phyloP scores from a whole-genome alignment of 2,888 invertebrate species.

The Nesidiocoris tenuis region DNA sequence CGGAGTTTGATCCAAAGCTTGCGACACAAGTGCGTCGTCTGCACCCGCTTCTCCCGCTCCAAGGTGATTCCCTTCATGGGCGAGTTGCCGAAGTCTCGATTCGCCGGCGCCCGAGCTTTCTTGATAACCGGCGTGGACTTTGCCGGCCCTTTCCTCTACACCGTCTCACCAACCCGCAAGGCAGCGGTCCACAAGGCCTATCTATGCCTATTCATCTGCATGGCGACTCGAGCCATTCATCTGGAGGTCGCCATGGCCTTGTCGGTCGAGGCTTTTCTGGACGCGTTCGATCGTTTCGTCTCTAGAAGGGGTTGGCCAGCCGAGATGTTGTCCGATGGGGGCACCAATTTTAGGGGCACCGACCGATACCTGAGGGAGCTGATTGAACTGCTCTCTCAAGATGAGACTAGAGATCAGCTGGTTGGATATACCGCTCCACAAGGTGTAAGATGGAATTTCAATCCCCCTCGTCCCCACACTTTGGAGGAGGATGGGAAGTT shows the following conservation, averaged over 20 bases:
- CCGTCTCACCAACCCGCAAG: conserved; percentile 45
- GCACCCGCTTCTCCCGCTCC: conserved; percentile 15
- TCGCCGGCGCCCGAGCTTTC: conserved; percentile 34
- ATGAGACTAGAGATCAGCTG: too few relatives aligned
- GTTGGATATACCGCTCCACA: background rate
- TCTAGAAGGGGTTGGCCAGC: conserved; percentile 51
- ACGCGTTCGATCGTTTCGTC: too few relatives aligned
- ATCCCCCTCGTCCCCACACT: conserved; percentile 49
- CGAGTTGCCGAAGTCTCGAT: conserved; percentile 34
- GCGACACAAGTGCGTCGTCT: too few relatives aligned
- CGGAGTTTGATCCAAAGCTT: conserved; percentile 29
- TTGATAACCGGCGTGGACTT: conserved; percentile 52
- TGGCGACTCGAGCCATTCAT: conserved; percentile 52
- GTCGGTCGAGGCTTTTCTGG: conserved; percentile 52
- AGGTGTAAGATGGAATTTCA: background rate
- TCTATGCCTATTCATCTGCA: too few relatives aligned
- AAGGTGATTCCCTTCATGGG: conserved; percentile 41
- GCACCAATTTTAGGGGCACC: conserved; percentile 53
- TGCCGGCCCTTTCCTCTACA: conserved; percentile 50
- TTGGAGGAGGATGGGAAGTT: conserved; percentile 52
- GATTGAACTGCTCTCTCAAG: background rate
- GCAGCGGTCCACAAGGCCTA: conserved; percentile 49
- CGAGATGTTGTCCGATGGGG: conserved; percentile 53
- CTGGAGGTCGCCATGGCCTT: conserved; percentile 52
- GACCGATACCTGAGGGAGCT: conserved; percentile 50